These are phyloP conservation scores for Drosophila paracracens DNA, from an alignment of 2,888 invertebrate species.

Conservation along the genomic window DNA sequence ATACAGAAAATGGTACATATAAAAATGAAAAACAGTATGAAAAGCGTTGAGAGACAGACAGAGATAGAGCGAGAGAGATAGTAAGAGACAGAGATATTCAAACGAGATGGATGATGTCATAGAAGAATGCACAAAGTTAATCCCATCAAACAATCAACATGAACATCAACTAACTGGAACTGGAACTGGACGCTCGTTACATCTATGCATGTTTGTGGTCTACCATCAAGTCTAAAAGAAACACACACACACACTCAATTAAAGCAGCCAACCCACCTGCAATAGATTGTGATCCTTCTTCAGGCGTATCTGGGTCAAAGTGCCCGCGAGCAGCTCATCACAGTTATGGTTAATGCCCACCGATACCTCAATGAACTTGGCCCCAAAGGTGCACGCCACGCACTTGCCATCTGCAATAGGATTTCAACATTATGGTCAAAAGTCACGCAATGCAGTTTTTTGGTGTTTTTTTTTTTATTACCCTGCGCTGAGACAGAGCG, in stretches of 20 bases:
- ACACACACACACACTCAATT: background rate
- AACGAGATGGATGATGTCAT: slow-evolving; percentile 21
- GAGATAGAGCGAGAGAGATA: slow-evolving; percentile 2
- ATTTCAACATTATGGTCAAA: slow-evolving; percentile 19
- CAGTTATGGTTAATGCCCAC: slow-evolving; percentile 98
- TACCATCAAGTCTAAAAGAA: slow-evolving; percentile 26
- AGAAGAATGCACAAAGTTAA: slow-evolving; percentile 1
- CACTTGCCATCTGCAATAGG: slow-evolving; percentile 93
- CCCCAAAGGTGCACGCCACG: slow-evolving; percentile 94
- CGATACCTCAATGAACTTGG: slow-evolving; percentile 97
- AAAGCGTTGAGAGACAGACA: slow-evolving; percentile 20
- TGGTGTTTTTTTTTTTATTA: slow-evolving; percentile 83
- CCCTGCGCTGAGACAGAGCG: slow-evolving; percentile 96
- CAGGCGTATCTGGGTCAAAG: slow-evolving; percentile 95
- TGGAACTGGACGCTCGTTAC: slow-evolving; percentile 26
- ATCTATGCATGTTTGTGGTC: slow-evolving; percentile 4
- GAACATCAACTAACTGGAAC: slow-evolving; percentile 21
- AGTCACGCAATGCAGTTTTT: slow-evolving; percentile 42
- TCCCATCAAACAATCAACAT: slow-evolving; percentile 16
- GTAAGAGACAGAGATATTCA: slow-evolving; percentile 12
- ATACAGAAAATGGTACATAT: slow-evolving; percentile 53
- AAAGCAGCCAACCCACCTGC: slow-evolving; percentile 77
- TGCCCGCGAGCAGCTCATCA: slow-evolving; percentile 96
- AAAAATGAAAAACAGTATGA: slow-evolving; percentile 27
- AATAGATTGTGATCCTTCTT: slow-evolving; percentile 89